Evolutionary conservation across 2,113 vertebrate genomes (phyloP).

Genomic region (Caracal caracal): DNA sequence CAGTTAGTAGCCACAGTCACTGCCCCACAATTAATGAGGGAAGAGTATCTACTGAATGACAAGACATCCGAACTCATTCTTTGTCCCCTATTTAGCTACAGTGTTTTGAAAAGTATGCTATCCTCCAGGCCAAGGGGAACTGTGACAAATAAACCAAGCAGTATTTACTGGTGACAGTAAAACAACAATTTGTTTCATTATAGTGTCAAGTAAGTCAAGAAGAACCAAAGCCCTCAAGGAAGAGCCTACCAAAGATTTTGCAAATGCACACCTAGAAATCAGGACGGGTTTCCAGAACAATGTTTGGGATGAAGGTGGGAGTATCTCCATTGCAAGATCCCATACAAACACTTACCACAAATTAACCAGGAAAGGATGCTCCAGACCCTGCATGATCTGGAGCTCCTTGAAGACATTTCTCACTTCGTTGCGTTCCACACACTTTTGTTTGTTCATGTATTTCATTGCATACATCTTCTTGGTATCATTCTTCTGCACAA

Average conservation of each 20-base stretch:
- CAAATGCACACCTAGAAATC: not conserved
- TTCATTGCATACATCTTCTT: conserved; percentile 99
- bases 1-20: not conserved
- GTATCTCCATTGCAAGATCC: not conserved
- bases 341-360: conserved; percentile 90
- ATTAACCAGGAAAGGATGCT: conserved; percentile 98
- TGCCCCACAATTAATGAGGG: not conserved
- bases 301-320: too few relatives aligned
- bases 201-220: not conserved
- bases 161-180: not conserved
- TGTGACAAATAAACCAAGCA: not conserved
- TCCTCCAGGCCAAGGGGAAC: not conserved
- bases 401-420: conserved; percentile 98
- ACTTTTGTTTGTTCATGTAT: conserved; percentile 99
- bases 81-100: not conserved
- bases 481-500: conserved; percentile 98
- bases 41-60: not conserved
- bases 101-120: not conserved
- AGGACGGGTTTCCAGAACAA: too few relatives aligned
- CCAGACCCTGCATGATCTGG: conserved; percentile 98
- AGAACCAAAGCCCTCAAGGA: not conserved
- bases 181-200: not conserved
- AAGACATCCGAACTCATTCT: not conserved
- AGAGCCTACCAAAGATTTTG: not conserved
- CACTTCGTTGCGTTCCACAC: conserved; percentile 97